Percentiles rank a stretch among this genome's conserved stretches.
Conservation (phyloP, 2,797 vertebrate species). For the Rhyacichthys aspro region DNA sequence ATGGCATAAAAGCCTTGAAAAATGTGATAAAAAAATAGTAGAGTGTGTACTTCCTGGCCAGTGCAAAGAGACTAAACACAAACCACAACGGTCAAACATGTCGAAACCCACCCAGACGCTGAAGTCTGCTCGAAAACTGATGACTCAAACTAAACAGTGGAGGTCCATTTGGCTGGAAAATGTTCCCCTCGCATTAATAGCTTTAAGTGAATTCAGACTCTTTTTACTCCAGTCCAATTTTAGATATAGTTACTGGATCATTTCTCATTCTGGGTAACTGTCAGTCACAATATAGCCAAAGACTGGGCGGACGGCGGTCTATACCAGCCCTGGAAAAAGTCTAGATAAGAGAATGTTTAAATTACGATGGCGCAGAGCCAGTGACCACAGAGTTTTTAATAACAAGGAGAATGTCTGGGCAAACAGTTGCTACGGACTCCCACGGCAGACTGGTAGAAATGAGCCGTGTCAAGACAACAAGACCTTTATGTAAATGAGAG, state of each 20-base stretch:
- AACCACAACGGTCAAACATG: background rate
- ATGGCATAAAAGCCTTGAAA: constrained; percentile 10
- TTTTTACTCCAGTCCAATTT: background rate
- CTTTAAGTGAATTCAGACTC: background rate
- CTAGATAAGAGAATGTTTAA: constrained; percentile 62
- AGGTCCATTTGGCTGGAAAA: background rate
- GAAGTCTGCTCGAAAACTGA: background rate
- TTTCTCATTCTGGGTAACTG: background rate
- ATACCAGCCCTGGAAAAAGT: constrained; percentile 29
- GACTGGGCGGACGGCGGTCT: constrained; percentile 14
- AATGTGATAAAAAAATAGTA: background rate
- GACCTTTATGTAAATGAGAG: constrained; percentile 23
- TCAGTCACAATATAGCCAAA: constrained; percentile 15
- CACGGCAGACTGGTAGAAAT: constrained; percentile 30
- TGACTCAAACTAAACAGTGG: constrained; percentile 2
- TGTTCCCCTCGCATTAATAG: background rate
- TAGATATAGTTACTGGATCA: background rate
- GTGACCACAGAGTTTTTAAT: constrained; percentile 68
- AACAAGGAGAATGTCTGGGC: constrained; percentile 66
- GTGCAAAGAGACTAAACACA: constrained; percentile 18
- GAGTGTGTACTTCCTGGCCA: constrained; percentile 6
- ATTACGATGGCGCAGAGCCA: constrained; percentile 66
- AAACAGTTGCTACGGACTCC: constrained; percentile 69
- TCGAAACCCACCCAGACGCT: background rate
- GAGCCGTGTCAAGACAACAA: constrained; percentile 32